Base-by-base conservation (phyloP, 2,888 invertebrate species). In the Drosophila cognata region DNA sequence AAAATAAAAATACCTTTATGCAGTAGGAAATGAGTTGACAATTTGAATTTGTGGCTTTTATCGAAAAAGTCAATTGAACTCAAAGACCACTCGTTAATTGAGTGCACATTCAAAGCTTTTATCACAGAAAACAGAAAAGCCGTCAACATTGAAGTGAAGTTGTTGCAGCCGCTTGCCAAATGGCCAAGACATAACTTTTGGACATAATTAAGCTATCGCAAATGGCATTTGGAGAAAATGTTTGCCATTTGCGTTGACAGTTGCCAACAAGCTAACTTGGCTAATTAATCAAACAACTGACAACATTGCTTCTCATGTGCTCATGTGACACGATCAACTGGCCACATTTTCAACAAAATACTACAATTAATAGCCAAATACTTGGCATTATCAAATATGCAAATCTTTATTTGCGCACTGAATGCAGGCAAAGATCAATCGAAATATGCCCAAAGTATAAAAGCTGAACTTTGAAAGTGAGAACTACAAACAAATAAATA, bases 221-320 rank as follows among this genome's bases (percentile, higher is more conserved):
- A 79, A 71, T 76, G 72, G 66, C 83, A 70, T 76, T 71, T 59
- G 72, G 76, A 60, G 64, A 77, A 83, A 89, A 82, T 75, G 74
- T 69, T 70, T 65, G 88, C 90, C 90, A 88, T 88, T 89, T 89
- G 86, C 78, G 90, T 83, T 89, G 90, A 89, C 90, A 85, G 88
- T 78, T 89, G 79, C 83, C 86, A 82, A 68, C 71, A 16, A 76
- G 70, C 64, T 67, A 79, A 80, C 67, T 61, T 51, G 72, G 80
- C 79, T 84, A 84, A 81, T 81, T 84, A 81, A 84, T 81, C 81
- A 79, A 58, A 80, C 48, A 61, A 64, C 35, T 53, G 63, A 64
- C 77, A 64, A 62, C 72, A 81, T 62, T 65, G 77, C 55, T 61
- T 46, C 21, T 46, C 25, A 33, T 55, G 18, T 56, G 7, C 25